Evolutionary conservation across 2,797 vertebrate species (phyloP).

Genomic region (Microcaecilia unicolor): DNA sequence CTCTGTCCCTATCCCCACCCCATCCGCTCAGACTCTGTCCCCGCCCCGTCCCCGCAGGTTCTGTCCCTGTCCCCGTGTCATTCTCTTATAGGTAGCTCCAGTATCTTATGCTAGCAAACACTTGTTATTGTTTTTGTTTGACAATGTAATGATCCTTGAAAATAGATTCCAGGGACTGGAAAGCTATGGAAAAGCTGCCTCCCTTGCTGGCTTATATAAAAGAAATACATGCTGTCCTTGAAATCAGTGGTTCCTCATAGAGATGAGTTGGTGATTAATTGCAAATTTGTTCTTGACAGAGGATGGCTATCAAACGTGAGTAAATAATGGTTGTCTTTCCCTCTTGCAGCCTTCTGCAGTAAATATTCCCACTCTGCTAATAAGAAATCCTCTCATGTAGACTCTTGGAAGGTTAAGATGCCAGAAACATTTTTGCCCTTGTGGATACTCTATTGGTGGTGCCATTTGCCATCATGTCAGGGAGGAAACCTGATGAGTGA

Average conservation of each 20-base stretch:
- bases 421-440: slow-evolving; percentile 15
- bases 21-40: no score
- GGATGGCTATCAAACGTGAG: slow-evolving; percentile 24
- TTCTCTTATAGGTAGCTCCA: no score
- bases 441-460: slow-evolving; percentile 26
- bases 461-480: slow-evolving; percentile 26
- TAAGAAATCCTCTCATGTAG: slow-evolving; percentile 13
- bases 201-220: slow-evolving; percentile 24
- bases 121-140: no score
- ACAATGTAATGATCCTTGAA: no score
- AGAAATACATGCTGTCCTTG: slow-evolving; percentile 37
- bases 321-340: slow-evolving; percentile 22
- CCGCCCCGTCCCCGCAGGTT: no score
- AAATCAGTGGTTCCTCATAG: slow-evolving; percentile 23
- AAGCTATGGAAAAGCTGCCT: background rate
- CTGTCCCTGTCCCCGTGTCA: no score
- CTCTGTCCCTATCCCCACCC: no score
- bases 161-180: slow-evolving; percentile 12
- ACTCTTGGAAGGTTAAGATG: slow-evolving; percentile 12
- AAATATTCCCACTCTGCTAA: slow-evolving; percentile 29
- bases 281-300: slow-evolving; percentile 39
- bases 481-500: no score
- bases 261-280: slow-evolving; percentile 46
- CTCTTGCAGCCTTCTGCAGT: slow-evolving; percentile 19
- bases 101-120: no score